Evolutionary conservation across 1,140 invertebrate species (phyloP).

Genomic region (Orchestia grillus): DNA sequence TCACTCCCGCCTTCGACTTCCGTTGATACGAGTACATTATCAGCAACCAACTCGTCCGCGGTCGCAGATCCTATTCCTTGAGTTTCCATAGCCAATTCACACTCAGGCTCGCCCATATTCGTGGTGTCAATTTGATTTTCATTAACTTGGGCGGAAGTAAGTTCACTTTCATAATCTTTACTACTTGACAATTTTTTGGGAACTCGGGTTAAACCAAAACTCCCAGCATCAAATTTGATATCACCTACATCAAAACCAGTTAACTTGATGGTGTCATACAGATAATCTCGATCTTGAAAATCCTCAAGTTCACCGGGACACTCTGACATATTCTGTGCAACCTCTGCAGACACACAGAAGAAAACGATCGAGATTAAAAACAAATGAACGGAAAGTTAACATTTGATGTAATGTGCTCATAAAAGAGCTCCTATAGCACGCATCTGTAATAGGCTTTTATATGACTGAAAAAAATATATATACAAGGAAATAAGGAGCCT

Average conservation of each 20-base stretch:
- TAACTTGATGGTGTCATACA: neutral
- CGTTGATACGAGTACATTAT: neutral
- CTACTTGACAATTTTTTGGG: neutral
- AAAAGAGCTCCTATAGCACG: too few species aligned
- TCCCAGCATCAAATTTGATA: neutral
- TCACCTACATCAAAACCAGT: neutral
- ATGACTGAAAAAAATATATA: too few species aligned
- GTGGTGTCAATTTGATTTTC: too few species aligned
- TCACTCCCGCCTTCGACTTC: neutral
- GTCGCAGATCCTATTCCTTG: neutral
- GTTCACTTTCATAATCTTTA: neutral
- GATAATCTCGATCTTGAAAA: neutral
- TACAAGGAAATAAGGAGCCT: too few species aligned
- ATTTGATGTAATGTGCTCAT: too few species aligned
- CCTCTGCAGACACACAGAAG: neutral
- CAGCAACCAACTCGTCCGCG: neutral
- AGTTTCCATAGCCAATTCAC: neutral
- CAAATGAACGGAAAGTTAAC: neutral
- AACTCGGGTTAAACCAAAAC: neutral
- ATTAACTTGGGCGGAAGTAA: neutral
- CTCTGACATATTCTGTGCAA: neutral
- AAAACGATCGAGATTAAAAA: neutral
- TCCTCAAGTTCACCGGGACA: neutral
- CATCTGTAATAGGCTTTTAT: too few species aligned
- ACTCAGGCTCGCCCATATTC: neutral